phyloP scores from a whole-genome alignment of 2,113 vertebrate genomes.

The Gallinago jamesoni region DNA sequence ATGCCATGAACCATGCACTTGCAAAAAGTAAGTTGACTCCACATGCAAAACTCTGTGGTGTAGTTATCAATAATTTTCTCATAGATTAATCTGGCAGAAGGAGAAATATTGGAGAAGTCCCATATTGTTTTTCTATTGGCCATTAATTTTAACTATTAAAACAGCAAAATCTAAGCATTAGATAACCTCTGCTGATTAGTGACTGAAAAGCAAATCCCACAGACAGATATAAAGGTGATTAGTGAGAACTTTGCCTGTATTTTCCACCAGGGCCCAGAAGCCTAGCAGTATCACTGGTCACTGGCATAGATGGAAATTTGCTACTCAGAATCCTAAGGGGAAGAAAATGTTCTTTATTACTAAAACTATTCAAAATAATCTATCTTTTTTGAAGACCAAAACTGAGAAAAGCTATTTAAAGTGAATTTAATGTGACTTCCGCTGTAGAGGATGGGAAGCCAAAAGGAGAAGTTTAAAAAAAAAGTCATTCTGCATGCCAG shows the following conservation, averaged over 20 bases:
- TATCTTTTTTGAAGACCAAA: conserved; percentile 39
- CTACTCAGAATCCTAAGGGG: neutral
- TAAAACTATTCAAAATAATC: conserved; percentile 26
- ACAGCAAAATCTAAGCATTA: neutral
- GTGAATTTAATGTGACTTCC: conserved; percentile 42
- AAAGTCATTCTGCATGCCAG: neutral
- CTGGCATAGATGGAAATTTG: neutral
- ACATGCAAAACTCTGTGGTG: neutral
- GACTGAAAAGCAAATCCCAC: neutral
- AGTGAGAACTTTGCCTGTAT: neutral
- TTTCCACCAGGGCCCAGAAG: neutral
- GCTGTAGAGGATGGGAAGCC: neutral
- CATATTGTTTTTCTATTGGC: neutral
- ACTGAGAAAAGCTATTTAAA: conserved; percentile 50
- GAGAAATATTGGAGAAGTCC: neutral
- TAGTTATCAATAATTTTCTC: neutral
- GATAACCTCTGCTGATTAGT: neutral
- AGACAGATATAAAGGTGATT: neutral
- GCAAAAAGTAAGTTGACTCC: neutral
- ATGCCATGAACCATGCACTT: neutral
- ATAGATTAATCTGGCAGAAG: neutral
- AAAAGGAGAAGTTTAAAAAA: conserved; percentile 6
- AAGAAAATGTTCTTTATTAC: conserved; percentile 13
- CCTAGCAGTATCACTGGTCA: neutral
- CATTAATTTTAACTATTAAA: neutral